These are phyloP conservation scores for Corella eumyota DNA, from an alignment of 23 tunicate species.

Conservation along the genomic window DNA sequence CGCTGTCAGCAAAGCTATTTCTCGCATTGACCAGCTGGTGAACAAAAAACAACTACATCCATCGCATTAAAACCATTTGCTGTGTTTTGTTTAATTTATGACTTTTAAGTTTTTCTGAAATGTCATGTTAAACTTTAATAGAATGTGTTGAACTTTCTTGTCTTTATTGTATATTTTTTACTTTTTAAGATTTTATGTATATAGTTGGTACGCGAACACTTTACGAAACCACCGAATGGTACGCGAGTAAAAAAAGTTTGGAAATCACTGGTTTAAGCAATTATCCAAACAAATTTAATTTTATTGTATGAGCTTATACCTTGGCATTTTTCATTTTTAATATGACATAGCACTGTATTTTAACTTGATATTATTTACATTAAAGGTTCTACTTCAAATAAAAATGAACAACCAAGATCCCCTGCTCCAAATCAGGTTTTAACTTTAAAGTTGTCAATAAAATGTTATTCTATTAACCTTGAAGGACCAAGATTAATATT, in stretches of 20 bases:
- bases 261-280: conserved; percentile 37
- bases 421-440: no score
- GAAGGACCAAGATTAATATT: no score
- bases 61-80: conserved; percentile 38
- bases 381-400: no score
- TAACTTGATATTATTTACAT: no score
- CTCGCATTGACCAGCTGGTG: conserved; percentile 52
- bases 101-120: conserved; percentile 4
- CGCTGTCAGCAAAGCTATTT: conserved; percentile 53
- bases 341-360: no score
- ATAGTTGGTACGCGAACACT: conserved; percentile 50
- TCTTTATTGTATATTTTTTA: no score
- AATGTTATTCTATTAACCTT: no score
- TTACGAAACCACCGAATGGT: conserved; percentile 29
- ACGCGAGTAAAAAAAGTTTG: conserved; percentile 39
- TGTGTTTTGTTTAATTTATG: conserved; percentile 24
- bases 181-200: background rate
- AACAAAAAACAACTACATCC: conserved; percentile 51
- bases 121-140: conserved; percentile 10
- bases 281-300: no score
- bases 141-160: conserved; percentile 18
- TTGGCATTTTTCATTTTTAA: no score
- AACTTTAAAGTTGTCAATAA: no score
- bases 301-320: background rate
- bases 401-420: no score